Evolutionary conservation across 2,888 invertebrate species (phyloP), one percentile per base, ranked within the genome.

Genomic region (Mesorhabditis spiculigera): DNA sequence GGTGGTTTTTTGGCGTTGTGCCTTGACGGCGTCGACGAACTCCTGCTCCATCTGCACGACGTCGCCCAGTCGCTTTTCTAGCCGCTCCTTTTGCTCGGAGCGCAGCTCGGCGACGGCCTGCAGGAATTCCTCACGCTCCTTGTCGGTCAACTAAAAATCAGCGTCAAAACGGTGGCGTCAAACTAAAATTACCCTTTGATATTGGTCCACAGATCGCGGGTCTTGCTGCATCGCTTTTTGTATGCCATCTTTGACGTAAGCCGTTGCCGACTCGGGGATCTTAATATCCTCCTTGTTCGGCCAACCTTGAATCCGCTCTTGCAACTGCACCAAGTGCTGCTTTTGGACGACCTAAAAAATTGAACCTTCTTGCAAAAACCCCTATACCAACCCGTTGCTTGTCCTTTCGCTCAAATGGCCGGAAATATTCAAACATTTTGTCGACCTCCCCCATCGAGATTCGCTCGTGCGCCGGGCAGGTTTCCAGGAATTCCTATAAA

Each of bases 381-480:
- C 58, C 58, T 13, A 50, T 50, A 50, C 43, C 4, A 5, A 78
- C 82, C 69, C 76, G 77, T 63, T 82, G 82, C 16, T 72, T 73
- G 41, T 79, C 79, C 42, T 75, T 75, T 63, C 80, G 71, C 67
- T 81, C 82, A 66, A 83, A 83, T 5, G 82, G 82, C 13, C 82
- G 73, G 73, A 83, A 83, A 67, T 79, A 83, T 50, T 80, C 73
- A 71, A 76, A 83, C 65, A 83, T 75, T n/a, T 72, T 64, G 5
- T 81, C 79, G 10, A 83, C 42, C 43, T 76, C 74, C 50, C 78
- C 81, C 5, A 64, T 10, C 50, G 81, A 79, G 28, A 83, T 74
- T 45, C 83, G 73, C 42, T 70, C 44, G 3, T 75, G 72, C 4
- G 75, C 81, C 58, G 71, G 68, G 45, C 74, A 71, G 8, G 63